phyloP scores from a whole-genome alignment of 2,113 vertebrate genomes.

The Paralichthys olivaceus region DNA sequence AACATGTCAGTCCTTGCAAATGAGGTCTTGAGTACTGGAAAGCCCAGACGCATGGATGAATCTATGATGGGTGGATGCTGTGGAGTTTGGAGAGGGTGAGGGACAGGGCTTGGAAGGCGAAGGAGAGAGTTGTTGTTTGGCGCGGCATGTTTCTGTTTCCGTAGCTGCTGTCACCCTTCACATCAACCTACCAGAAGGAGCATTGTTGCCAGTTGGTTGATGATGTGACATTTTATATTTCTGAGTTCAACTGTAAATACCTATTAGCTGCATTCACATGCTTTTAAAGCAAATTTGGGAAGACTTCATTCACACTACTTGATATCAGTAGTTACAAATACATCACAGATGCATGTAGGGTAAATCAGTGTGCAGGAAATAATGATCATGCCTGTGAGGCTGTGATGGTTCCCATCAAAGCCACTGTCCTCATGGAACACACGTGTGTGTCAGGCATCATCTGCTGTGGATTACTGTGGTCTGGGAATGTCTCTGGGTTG shows the following conservation, averaged over 20 bases:
- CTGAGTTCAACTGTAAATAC: neutral
- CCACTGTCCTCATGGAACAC: constrained; percentile 50
- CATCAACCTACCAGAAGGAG: constrained; percentile 13
- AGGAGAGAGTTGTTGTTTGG: constrained; percentile 38
- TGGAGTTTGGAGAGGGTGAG: neutral
- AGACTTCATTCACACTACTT: neutral
- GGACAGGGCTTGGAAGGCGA: constrained; percentile 10
- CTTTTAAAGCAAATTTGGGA: neutral
- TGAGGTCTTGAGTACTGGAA: constrained; percentile 36
- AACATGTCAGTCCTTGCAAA: neutral
- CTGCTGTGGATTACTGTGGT: constrained; percentile 75
- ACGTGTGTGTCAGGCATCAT: constrained; percentile 70
- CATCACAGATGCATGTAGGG: constrained; percentile 24
- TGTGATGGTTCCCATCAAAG: constrained; percentile 67
- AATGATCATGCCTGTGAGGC: constrained; percentile 39
- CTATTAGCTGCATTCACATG: neutral
- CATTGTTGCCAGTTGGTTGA: constrained; percentile 3
- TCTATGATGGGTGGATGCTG: constrained; percentile 14
- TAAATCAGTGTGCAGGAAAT: constrained; percentile 55
- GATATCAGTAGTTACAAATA: constrained; percentile 28
- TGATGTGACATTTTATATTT: constrained; percentile 9
- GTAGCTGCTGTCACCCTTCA: constrained; percentile 23
- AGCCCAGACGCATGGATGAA: neutral
- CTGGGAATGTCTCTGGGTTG: constrained; percentile 69
- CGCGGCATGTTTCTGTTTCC: constrained; percentile 7